Evolutionary conservation across 2,113 vertebrate species (phyloP), one percentile per base, ranked within the genome.

Genomic region (Nanorana parkeri): DNA sequence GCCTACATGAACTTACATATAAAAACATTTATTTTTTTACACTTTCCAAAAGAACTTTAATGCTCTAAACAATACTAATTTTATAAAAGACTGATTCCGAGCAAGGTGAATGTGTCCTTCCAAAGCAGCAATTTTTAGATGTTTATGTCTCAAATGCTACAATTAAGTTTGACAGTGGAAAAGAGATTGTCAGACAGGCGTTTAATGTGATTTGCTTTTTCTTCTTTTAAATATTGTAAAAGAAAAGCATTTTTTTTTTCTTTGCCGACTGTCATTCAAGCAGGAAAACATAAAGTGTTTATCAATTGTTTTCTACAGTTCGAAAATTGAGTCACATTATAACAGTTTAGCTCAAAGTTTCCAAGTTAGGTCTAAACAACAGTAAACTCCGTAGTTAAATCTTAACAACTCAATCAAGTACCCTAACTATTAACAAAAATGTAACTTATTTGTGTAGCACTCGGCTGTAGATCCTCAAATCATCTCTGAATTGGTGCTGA

Each of bases 101-200:
- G 61, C 80, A 82, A 82, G 80, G 80, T 82, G 80, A 82, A 67
- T 60, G 54, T 24, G 80, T 75, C 80, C 80, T 82, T 82, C 61
- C 61, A 7, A 55, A 73, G 79, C 61, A 54, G 79, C 69, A 82
- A 75, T 74, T 82, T 82, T 82, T 61, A 24, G 23, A 75, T 82
- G 71, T 82, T 82, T 82, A 74, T 75, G 69, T 51, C 61, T 82
- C 60, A 67, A 75, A 82, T 52, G 24, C 71, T 71, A 74, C 80
- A 66, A 82, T 55, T 82, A 28, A 52, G 63, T 58, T 66, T 75
- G 80, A 82, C 71, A 69, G 28, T 60, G 36, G 69, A 67, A 75
- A 26, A 28, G 26, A 52, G 58, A 80, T 81, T 82, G 61, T 82
- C 80, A 82, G 20, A 81, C 58, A 81, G 68, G 32, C 60, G 58